Conservation (phyloP, 2,888 invertebrate species). For the Drosophila niveifrons region DNA sequence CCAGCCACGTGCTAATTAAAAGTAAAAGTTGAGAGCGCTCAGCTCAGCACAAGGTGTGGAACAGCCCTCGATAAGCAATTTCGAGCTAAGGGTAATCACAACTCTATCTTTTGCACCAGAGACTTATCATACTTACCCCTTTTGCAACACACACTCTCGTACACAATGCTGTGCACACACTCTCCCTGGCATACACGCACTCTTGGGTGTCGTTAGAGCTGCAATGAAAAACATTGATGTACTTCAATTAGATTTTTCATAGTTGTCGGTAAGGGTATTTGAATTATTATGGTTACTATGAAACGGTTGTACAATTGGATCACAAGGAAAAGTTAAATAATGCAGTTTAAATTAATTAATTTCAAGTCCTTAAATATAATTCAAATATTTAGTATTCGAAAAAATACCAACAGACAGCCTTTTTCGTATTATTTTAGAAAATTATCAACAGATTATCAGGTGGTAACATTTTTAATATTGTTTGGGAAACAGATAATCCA, state of each 20-base stretch:
- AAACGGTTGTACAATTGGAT: not conserved
- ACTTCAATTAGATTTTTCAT: slow-evolving; percentile 68
- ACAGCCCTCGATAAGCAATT: slow-evolving; percentile 45
- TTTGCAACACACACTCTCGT: slow-evolving; percentile 5
- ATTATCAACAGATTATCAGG: no score
- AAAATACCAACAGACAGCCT: no score
- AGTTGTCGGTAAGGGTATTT: slow-evolving; percentile 15
- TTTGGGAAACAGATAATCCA: no score
- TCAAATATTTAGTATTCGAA: no score
- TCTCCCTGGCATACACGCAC: slow-evolving; percentile 23
- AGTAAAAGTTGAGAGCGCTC: slow-evolving; percentile 40
- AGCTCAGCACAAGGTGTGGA: slow-evolving; percentile 25
- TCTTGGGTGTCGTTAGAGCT: slow-evolving; percentile 70
- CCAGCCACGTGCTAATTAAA: slow-evolving; percentile 56
- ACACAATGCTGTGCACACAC: slow-evolving; percentile 9
- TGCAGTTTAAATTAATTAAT: no score
- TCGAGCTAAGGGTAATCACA: slow-evolving; percentile 59
- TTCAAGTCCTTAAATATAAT: no score
- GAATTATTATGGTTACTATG: not conserved
- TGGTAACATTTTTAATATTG: no score
- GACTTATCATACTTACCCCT: slow-evolving; percentile 52
- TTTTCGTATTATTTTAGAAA: no score
- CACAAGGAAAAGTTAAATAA: no score
- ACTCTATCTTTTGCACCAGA: slow-evolving; percentile 51
- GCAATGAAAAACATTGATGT: slow-evolving; percentile 58